Evolutionary conservation across 2,888 invertebrate genomes (phyloP).

Genomic region (Cantharis lateralis): DNA sequence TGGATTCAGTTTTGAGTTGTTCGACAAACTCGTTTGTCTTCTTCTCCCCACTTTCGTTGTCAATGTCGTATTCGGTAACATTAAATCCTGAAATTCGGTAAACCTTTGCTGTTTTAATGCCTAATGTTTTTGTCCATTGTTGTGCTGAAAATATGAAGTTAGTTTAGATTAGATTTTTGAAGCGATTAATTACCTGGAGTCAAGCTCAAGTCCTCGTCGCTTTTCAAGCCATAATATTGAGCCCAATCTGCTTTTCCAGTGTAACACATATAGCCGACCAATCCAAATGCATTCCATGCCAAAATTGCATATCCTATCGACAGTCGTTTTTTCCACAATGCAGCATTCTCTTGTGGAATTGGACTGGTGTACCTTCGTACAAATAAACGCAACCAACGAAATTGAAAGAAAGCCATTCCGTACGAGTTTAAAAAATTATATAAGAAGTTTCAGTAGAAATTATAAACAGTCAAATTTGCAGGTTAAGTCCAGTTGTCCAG

Average conservation of each 20-base stretch:
- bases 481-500: not conserved
- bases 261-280: conserved; percentile 63
- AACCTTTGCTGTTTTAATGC: conserved; percentile 63
- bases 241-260: conserved; percentile 72
- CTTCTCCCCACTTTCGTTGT: conserved; percentile 27
- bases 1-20: not conserved
- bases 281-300: conserved; percentile 74
- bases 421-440: not conserved
- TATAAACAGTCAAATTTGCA: not conserved
- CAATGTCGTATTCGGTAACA: conserved; percentile 42
- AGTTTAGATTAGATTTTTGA: conserved; percentile 64
- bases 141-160: conserved; percentile 66
- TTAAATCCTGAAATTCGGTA: conserved; percentile 61
- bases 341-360: conserved; percentile 59
- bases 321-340: conserved; percentile 65
- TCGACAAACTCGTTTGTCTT: not conserved
- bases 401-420: conserved; percentile 55
- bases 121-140: conserved; percentile 62
- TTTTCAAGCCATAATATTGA: conserved; percentile 65
- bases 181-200: conserved; percentile 65
- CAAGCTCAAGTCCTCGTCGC: conserved; percentile 61
- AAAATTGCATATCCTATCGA: conserved; percentile 67
- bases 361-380: conserved; percentile 58
- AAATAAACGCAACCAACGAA: conserved; percentile 59
- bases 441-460: not conserved